Base-by-base conservation (phyloP, 2,797 vertebrate species). In the Acomys russatus region DNA sequence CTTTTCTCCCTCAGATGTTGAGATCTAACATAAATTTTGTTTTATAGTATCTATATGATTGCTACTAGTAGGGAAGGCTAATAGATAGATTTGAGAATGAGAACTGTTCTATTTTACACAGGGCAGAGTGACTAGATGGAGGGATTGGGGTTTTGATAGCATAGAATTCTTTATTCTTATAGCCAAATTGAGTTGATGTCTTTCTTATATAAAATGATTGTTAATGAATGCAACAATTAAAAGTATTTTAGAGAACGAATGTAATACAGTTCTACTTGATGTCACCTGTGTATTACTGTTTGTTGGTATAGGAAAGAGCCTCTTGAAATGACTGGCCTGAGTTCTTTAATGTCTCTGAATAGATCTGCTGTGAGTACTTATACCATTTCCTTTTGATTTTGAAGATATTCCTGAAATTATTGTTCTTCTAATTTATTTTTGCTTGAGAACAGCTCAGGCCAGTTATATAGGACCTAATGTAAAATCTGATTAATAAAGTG, bases 401-500 rank as follows among this genome's bases (percentile, higher is more conserved):
- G 79, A 94, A 89, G 73, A 61, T 88, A 3, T 84, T 93, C 35
- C 74, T 80, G 63, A 88, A 56, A 59, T 64, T 87, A 78, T 54
- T 64, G 28, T 92, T 9, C 66, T 61, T 80, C 74, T 8, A 77
- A 70, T 64, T 85, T 87, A 74, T 51, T 74, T 68, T 92, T 87
- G 18, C 63, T 51, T 88, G 73, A 84, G n/a, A 82, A 77, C n/a
- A 73, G 54, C 28, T 38, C 44, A 68, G 54, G 91, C 71, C 4
- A 38, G 44, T 88, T n/a, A 79, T 23, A 44, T 51, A 54, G 23
- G 6, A n/a, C 76, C 4, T 23, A 89, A 92, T 30, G 20, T 78
- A 91, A 93, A 92, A 66, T 90, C 87, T 90, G 17, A n/a, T 74
- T 68, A 92, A 51, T 85, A 90, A 70, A 86, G 59, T 95, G 20